phyloP scores from a whole-genome alignment of 2,113 vertebrate species.

The Leucosticte australis region DNA sequence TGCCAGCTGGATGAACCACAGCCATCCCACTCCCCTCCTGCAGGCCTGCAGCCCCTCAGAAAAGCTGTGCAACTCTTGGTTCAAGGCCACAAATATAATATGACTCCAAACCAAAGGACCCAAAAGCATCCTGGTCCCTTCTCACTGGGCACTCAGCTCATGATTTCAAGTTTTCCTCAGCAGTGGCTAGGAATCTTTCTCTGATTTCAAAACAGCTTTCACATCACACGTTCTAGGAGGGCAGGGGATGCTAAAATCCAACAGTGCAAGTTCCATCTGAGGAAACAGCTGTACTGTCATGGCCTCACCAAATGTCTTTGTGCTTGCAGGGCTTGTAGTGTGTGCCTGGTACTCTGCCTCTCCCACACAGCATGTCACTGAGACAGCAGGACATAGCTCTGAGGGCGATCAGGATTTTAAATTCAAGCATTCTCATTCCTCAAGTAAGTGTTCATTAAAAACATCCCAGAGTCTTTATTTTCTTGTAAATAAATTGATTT shows the following conservation, averaged over 20 bases:
- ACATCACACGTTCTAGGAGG: not conserved
- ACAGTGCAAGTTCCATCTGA: fast-evolving
- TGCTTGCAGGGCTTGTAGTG: fast-evolving
- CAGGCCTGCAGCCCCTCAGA: not conserved
- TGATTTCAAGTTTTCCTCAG: not conserved
- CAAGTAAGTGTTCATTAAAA: not conserved
- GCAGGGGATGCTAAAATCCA: not conserved
- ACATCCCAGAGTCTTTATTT: not conserved
- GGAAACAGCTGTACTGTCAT: not conserved
- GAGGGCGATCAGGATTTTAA: not conserved
- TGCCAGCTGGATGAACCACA: not conserved
- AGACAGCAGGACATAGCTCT: not conserved
- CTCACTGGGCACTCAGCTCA: not conserved
- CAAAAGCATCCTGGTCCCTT: not conserved
- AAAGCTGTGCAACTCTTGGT: not conserved
- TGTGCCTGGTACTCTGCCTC: not conserved
- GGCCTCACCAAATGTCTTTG: not conserved
- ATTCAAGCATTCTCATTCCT: not conserved
- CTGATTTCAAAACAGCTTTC: not conserved
- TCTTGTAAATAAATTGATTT: not conserved
- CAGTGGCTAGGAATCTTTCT: not conserved
- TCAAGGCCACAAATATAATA: not conserved
- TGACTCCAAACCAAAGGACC: not conserved
- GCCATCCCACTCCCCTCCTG: not conserved
- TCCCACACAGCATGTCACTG: not conserved